Percentiles rank a stretch among this genome's conserved stretches.
phyloP scores from a whole-genome alignment of 2,888 invertebrate genomes.

The Drosophila neotestacea region DNA sequence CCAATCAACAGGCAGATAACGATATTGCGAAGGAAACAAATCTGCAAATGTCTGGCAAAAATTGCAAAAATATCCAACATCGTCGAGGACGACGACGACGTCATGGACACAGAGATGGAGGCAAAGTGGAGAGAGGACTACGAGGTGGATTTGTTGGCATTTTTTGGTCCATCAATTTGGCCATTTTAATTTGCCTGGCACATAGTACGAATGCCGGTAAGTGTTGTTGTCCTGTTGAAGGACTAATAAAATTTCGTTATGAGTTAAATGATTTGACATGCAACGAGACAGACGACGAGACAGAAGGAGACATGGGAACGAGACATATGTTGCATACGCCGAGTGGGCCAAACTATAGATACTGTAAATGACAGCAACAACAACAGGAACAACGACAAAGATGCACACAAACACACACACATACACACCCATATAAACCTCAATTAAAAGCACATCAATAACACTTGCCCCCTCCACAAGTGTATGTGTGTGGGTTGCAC shows the following conservation, averaged over 20 bases:
- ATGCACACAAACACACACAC: slow-evolving; percentile 3
- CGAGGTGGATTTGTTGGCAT: slow-evolving; percentile 38
- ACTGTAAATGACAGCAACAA: slow-evolving; percentile 36
- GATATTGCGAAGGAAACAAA: slow-evolving; percentile 41
- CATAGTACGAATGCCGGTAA: slow-evolving; percentile 78
- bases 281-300: slow-evolving; percentile 36
- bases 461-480: slow-evolving; percentile 27
- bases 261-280: slow-evolving; percentile 70
- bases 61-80: slow-evolving; percentile 65
- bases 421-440: slow-evolving; percentile 41
- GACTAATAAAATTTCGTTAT: slow-evolving; percentile 71
- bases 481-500: slow-evolving; percentile 2
- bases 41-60: slow-evolving; percentile 62
- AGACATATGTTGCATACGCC: slow-evolving; percentile 20
- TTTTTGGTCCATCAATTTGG: slow-evolving; percentile 64
- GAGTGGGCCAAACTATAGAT: not conserved
- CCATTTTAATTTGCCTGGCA: slow-evolving; percentile 74
- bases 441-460: slow-evolving; percentile 81
- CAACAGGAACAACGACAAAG: slow-evolving; percentile 3
- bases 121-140: not conserved
- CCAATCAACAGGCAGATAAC: slow-evolving; percentile 35
- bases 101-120: not conserved
- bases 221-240: slow-evolving; percentile 54
- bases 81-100: slow-evolving; percentile 59
- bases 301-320: slow-evolving; percentile 30